Evolutionary conservation across 2,113 vertebrate species (phyloP).

Genomic region (Sterrhoptilus dennistouni): DNA sequence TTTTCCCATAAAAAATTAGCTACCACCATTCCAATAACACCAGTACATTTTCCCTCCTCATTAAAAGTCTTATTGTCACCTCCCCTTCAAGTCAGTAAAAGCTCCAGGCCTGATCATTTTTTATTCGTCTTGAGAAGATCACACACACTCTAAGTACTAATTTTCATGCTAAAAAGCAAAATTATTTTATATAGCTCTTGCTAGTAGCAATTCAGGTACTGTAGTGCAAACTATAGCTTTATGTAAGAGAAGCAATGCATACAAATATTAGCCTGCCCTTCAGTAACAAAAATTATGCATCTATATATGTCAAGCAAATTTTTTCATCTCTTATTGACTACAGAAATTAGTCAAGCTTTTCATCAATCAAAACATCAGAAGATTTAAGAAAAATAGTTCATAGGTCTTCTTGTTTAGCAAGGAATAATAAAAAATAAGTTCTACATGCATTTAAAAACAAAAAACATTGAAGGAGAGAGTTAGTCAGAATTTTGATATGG

Average conservation of each 20-base stretch:
- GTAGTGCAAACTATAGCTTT: not conserved
- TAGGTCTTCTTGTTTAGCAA: not conserved
- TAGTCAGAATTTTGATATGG: not conserved
- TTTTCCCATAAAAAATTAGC: not conserved
- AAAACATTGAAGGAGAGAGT: not conserved
- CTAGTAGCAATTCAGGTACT: not conserved
- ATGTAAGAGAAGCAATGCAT: not conserved
- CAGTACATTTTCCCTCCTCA: not conserved
- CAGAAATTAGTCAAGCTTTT: not conserved
- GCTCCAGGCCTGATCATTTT: not conserved
- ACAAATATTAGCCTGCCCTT: not conserved
- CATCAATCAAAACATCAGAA: not conserved
- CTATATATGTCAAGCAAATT: not conserved
- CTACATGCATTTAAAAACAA: not conserved
- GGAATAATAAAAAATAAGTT: not conserved
- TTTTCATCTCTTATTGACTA: not conserved
- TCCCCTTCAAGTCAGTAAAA: not conserved
- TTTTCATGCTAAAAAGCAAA: not conserved
- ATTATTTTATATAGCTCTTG: not conserved
- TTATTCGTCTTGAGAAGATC: not conserved
- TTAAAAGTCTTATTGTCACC: not conserved
- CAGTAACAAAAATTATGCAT: not conserved
- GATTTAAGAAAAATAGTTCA: not conserved
- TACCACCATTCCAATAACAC: not conserved
- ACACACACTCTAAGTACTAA: not conserved